Conservation (phyloP, 2,113 vertebrate genomes). For the Mus spicilegus region DNA sequence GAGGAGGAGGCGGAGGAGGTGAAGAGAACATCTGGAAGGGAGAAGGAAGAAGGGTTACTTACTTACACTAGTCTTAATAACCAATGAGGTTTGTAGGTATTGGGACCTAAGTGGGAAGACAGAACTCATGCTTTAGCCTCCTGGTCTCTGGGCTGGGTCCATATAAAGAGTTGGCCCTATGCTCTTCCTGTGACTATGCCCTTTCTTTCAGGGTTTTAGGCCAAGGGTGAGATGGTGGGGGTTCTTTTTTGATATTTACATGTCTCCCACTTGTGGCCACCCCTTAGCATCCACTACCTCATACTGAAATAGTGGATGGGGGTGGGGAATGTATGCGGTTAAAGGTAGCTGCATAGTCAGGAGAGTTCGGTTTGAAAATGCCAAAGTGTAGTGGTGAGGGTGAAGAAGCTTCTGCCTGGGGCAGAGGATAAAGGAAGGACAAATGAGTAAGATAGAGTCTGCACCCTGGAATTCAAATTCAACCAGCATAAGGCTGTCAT, state of each 20-base stretch:
- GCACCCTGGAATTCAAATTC: constrained; percentile 54
- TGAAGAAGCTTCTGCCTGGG: background rate
- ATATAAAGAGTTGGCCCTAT: constrained; percentile 60
- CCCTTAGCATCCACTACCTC: constrained; percentile 3
- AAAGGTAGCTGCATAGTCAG: background rate
- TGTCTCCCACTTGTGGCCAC: background rate
- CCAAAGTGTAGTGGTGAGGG: background rate
- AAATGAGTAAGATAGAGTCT: background rate
- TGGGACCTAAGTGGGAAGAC: background rate
- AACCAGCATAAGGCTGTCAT: background rate
- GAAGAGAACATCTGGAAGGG: background rate
- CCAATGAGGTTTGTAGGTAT: constrained; percentile 9
- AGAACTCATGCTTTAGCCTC: background rate
- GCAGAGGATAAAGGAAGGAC: background rate
- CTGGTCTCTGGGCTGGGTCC: constrained; percentile 19
- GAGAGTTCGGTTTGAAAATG: background rate
- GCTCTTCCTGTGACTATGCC: background rate
- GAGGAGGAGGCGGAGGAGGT: background rate
- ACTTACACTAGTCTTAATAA: background rate
- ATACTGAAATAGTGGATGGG: background rate
- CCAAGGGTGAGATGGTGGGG: background rate
- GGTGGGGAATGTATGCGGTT: background rate
- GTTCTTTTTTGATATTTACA: background rate
- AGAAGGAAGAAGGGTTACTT: background rate
- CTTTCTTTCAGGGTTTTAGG: background rate